phyloP scores from a whole-genome alignment of 2,888 invertebrate species.

The Dicranocentrus wangi region DNA sequence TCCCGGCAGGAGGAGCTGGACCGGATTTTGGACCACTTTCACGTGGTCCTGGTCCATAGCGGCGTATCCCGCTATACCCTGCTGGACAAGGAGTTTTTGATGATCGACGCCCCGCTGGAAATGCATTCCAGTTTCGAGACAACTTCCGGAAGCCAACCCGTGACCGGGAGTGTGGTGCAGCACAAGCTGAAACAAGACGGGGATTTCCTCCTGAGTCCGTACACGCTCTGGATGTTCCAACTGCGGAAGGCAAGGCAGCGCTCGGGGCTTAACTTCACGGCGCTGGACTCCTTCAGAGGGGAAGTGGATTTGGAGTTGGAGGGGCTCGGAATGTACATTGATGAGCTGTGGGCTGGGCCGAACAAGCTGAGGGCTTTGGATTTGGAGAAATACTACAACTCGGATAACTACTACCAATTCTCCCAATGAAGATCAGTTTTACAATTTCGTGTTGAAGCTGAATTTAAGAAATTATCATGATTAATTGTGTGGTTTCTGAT shows the following conservation, averaged over 20 bases:
- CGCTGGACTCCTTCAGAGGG: background rate
- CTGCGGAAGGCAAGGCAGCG: background rate
- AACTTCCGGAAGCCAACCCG: background rate
- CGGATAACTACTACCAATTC: no score
- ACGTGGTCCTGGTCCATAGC: slow-evolving; percentile 42
- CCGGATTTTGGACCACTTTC: slow-evolving; percentile 14
- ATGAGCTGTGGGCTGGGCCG: background rate
- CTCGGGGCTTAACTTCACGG: background rate
- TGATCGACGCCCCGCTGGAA: background rate
- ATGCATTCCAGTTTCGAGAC: slow-evolving; percentile 48
- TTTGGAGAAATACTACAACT: slow-evolving; percentile 7
- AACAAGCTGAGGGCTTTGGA: background rate
- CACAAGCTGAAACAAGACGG: background rate
- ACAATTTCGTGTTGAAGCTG: no score
- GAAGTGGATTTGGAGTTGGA: slow-evolving; percentile 37
- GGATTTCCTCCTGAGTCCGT: slow-evolving; percentile 54
- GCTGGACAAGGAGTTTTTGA: background rate
- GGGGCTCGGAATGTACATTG: slow-evolving; percentile 32
- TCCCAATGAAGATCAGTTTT: no score
- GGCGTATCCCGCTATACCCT: slow-evolving; percentile 47
- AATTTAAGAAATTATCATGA: no score
- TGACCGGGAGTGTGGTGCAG: background rate
- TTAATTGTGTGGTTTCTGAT: no score
- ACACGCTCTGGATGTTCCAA: slow-evolving; percentile 54
- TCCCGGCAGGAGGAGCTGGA: slow-evolving; percentile 14